These are phyloP conservation scores for Palaemon carinicauda DNA, from an alignment of 1,140 invertebrate species.

Conservation along the genomic window DNA sequence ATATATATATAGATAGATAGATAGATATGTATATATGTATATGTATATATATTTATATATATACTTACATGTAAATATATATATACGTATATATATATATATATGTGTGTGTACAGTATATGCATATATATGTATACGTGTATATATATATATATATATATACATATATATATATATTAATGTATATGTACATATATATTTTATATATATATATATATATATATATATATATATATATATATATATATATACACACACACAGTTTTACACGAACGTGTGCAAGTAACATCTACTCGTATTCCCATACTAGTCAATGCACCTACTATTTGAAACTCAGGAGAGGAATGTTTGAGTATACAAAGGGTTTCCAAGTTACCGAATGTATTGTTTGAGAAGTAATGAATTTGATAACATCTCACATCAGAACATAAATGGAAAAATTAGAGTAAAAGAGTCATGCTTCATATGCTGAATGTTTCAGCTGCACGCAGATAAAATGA, in stretches of 20 bases:
- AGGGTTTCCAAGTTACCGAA: no score
- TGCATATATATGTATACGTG: not conserved
- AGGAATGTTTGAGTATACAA: no score
- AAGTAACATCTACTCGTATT: no score
- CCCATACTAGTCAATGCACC: no score
- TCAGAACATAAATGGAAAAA: no score
- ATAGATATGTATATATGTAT: not conserved
- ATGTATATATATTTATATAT: not conserved
- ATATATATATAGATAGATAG: not conserved
- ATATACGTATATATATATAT: not conserved
- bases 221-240: conserved; percentile 2
- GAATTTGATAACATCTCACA: no score
- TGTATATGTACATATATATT: not conserved
- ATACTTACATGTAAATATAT: not conserved
- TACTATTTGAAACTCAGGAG: no score
- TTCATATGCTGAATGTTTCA: no score
- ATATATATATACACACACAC: not conserved
- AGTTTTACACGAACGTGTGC: no score
- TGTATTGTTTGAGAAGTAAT: no score
- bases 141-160: conserved; percentile 2
- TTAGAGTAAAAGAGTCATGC: no score
- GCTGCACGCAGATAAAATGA: no score
- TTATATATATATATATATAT: not conserved
- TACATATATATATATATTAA: not conserved
- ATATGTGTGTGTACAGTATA: not conserved